Conservation (phyloP, 1,140 invertebrate species). For the Agrilus planipennis region DNA sequence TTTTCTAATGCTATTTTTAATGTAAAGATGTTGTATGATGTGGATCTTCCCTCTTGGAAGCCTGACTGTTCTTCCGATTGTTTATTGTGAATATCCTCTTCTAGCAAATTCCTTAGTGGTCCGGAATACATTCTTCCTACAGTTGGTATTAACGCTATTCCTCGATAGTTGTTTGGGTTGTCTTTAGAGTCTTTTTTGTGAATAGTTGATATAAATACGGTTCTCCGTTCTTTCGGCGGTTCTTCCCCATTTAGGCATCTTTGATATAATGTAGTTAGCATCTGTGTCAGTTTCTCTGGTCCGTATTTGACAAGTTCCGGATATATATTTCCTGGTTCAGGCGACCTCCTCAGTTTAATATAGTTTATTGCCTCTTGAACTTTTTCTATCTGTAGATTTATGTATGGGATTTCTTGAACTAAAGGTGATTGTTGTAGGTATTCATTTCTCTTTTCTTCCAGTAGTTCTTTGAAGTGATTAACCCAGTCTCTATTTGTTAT, state of each 20-base stretch:
- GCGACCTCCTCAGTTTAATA: neutral
- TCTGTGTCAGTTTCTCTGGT: neutral
- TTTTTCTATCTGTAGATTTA: too few species aligned
- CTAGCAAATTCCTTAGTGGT: slow-evolving; percentile 6
- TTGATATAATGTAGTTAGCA: neutral
- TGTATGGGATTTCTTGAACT: too few species aligned
- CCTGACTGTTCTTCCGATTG: neutral
- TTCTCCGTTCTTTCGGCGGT: neutral
- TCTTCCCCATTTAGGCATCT: neutral
- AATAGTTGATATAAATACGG: neutral
- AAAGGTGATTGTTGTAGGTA: too few species aligned
- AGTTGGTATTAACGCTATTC: neutral
- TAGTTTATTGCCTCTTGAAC: neutral
- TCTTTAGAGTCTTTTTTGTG: neutral
- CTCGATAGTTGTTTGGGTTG: slow-evolving; percentile 1
- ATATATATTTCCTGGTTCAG: neutral
- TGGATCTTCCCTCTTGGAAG: neutral
- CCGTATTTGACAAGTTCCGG: slow-evolving; percentile 2
- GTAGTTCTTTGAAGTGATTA: neutral
- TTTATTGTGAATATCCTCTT: neutral
- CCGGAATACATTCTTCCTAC: slow-evolving; percentile 3
- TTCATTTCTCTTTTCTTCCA: too few species aligned
- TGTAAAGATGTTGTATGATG: too few species aligned
- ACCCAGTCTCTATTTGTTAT: too few species aligned
- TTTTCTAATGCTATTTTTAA: too few species aligned